Evolutionary conservation across 2,113 vertebrate species (phyloP), one percentile per base, ranked within the genome.

Genomic region (Scomber colias): DNA sequence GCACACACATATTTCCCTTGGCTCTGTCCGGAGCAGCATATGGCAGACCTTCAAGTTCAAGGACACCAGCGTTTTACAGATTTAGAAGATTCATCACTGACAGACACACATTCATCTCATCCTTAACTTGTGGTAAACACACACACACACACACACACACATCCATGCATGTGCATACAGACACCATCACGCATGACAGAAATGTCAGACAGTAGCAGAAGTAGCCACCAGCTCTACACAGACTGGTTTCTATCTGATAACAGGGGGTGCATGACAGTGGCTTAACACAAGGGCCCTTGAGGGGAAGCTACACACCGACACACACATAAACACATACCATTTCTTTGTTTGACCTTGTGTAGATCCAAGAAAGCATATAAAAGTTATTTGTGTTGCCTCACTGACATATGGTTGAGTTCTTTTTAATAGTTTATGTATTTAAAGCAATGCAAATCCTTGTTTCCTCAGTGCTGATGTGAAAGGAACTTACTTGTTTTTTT

Each of bases 51-150:
- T 92, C 73, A 84, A 87, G 89, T 92, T 92, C 93, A 95, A 94
- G 94, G 94, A 93, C 91, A 93, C 80, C 78, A 81, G 63, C 81
- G 77, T 89, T 90, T 87, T 81, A 82, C 81, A 90, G 88, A 92
- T 91, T 90, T 85, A 80, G 75, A 81, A 91, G 84, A 93, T 93
- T 92, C 85, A 94, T 94, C 92, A 93, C 77, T 91, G 91, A 93
- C 85, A 91, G 74, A 81, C 73, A 85, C 75, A 91, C 88, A 89
- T 93, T 90, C 82, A 78, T 89, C 71, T 79, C 67, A 67, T 50
- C 79, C 82, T 85, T 63, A 68, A 69, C 49, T 74, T 61, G 67
- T 79, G 71, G 62, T 79, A 81, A 85, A 71, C 71, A 81, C 56
- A 60, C 82, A 64, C 57, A 24, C 13, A n/a, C 13, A n/a, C 55